Evolutionary conservation across 2,797 vertebrate species (phyloP).

Genomic region (Gallinago solitaria): DNA sequence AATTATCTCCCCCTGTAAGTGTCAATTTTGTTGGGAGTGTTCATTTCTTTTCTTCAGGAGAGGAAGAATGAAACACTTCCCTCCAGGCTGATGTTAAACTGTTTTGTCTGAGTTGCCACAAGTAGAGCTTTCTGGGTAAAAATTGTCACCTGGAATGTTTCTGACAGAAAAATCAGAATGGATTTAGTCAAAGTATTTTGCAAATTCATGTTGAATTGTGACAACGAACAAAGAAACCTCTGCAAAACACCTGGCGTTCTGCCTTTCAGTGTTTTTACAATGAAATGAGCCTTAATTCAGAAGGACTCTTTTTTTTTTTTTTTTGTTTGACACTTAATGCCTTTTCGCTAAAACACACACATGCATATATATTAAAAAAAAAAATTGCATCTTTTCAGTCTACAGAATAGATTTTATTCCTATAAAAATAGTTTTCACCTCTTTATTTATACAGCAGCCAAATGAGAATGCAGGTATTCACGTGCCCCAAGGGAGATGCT

Average conservation of each 20-base stretch:
- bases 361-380: too few species aligned
- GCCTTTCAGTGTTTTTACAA: background rate
- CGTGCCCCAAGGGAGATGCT: background rate
- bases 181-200: slow-evolving; percentile 61
- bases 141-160: slow-evolving; percentile 43
- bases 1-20: background rate
- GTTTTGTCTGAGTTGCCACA: slow-evolving; percentile 20
- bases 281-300: slow-evolving; percentile 49
- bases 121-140: slow-evolving; percentile 32
- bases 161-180: slow-evolving; percentile 36
- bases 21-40: background rate
- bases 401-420: background rate
- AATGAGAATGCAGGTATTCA: background rate
- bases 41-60: background rate
- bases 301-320: background rate
- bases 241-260: slow-evolving; percentile 24
- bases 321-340: background rate
- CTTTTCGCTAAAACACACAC: background rate
- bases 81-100: slow-evolving; percentile 12
- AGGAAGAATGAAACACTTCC: background rate
- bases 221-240: slow-evolving; percentile 48
- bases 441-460: background rate
- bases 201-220: slow-evolving; percentile 8
- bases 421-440: background rate
- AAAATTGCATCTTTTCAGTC: background rate